Conservation (phyloP, 2,113 vertebrate species). For the Corynorhinus townsendii region DNA sequence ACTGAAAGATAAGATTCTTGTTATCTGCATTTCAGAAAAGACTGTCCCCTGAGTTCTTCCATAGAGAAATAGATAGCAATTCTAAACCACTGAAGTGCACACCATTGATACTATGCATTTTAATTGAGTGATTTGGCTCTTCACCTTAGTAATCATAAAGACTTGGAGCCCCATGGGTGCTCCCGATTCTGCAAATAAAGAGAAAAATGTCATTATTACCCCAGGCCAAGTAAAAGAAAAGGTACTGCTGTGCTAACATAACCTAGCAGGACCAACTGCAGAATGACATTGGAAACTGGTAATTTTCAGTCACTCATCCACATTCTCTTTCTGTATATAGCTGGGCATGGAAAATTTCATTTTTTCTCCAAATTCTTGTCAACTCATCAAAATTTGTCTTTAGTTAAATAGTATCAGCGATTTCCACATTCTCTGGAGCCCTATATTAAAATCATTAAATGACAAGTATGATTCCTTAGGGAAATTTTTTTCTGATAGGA, state of each 20-base stretch:
- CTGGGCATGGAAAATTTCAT: background rate
- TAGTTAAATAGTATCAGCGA: background rate
- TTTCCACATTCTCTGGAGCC: background rate
- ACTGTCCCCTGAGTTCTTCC: background rate
- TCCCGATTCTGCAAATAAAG: slow-evolving; percentile 33
- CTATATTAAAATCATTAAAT: background rate
- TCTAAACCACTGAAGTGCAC: background rate
- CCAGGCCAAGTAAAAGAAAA: background rate
- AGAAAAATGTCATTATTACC: background rate
- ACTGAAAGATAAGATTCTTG: slow-evolving; percentile 34
- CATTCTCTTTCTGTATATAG: background rate
- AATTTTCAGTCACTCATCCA: slow-evolving; percentile 33
- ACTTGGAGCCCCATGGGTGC: background rate
- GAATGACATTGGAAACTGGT: slow-evolving; percentile 32
- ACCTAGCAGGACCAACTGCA: background rate
- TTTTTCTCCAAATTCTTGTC: background rate
- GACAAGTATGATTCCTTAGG: background rate
- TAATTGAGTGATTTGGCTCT: slow-evolving; percentile 55
- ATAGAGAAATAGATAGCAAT: background rate
- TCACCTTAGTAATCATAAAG: slow-evolving; percentile 7
- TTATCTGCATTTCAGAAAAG: slow-evolving; percentile 2
- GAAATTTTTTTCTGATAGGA: background rate
- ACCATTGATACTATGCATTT: slow-evolving; percentile 25
- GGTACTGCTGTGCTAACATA: slow-evolving; percentile 44
- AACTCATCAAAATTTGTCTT: background rate